Evolutionary conservation across 2,113 vertebrate genomes (phyloP), one percentile per base, ranked within the genome.

Genomic region (Triplophysa tibetana): DNA sequence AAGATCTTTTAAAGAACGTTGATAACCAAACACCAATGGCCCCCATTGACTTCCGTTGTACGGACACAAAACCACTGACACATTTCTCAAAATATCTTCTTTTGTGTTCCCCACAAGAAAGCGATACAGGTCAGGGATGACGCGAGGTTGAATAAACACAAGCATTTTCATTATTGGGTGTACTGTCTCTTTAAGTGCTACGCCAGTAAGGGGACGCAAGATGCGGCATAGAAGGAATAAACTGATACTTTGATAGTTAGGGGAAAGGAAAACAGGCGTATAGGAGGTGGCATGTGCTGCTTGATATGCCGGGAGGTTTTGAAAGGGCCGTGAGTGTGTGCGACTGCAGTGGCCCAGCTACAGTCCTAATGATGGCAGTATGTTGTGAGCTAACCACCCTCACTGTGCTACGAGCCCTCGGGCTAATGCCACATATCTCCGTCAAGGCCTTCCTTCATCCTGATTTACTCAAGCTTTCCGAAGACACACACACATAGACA

Each of bases 391-490:
- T 92, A 92, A 93, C 91, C 91, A 92, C 88, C 91, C 89, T 92
- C 90, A 88, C 89, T 89, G 91, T 89, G 91, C 91, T 91, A 88
- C 87, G 75, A 91, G 92, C 92, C 93, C 92, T 89, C 87, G 86
- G 92, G 92, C 92, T 90, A 92, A 89, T 91, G 92, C 91, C 92
- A 92, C 92, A 92, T 92, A 89, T 89, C 91, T 91, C 90, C 90
- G 90, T 91, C 91, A 91, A 92, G 90, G 91, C 88, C 88, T 88
- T 84, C 89, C 92, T 93, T 94, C 88, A 94, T 93, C 91, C 92
- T 80, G 86, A 89, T 90, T 92, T 91, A 90, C 91, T 91, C 88
- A 87, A 89, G 88, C 86, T 88, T 88, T 88, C 87, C 88, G 88
- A 90, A 91, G 86, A 90, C 87, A 88, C 87, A 91, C 88, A 90